phyloP scores from a whole-genome alignment of 2,113 vertebrate genomes.

The Dendropsophus ebraccatus region DNA sequence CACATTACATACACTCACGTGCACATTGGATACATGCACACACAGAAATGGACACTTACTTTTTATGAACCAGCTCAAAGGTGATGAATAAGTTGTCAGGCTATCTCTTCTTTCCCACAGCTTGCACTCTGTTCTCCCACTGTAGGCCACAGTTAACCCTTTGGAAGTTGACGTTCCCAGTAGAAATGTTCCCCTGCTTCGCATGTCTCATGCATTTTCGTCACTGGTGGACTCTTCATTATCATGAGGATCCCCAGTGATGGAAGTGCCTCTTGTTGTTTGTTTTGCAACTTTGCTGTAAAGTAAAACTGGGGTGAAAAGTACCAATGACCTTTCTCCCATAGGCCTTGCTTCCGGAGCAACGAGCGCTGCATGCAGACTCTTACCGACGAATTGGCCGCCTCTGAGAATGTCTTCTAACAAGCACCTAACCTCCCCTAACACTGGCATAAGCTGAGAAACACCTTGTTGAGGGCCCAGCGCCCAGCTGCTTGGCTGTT shows the following conservation, averaged over 20 bases:
- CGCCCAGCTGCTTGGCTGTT: conserved; percentile 54
- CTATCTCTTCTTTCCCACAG: no score
- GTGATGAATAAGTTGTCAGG: no score
- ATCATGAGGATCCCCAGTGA: neutral
- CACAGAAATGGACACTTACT: no score
- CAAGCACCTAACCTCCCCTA: conserved; percentile 67
- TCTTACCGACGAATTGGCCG: conserved; percentile 90
- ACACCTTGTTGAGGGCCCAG: conserved; percentile 39
- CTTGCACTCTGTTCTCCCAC: no score
- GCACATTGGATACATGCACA: no score
- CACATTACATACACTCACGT: no score
- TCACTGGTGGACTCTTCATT: no score
- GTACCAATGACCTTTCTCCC: conserved; percentile 85
- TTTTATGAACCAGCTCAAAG: no score
- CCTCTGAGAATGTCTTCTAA: conserved; percentile 81
- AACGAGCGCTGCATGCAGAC: conserved; percentile 87
- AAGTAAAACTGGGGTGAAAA: conserved; percentile 81
- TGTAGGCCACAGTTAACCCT: neutral
- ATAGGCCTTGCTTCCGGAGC: conserved; percentile 86
- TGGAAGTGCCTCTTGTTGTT: neutral
- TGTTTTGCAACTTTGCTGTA: neutral
- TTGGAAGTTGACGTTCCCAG: conserved; percentile 5
- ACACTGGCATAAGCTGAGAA: conserved; percentile 70
- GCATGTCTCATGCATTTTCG: no score
- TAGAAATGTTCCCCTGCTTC: neutral